Conservation (phyloP, 2,113 vertebrate genomes). For the Trichechus manatus region DNA sequence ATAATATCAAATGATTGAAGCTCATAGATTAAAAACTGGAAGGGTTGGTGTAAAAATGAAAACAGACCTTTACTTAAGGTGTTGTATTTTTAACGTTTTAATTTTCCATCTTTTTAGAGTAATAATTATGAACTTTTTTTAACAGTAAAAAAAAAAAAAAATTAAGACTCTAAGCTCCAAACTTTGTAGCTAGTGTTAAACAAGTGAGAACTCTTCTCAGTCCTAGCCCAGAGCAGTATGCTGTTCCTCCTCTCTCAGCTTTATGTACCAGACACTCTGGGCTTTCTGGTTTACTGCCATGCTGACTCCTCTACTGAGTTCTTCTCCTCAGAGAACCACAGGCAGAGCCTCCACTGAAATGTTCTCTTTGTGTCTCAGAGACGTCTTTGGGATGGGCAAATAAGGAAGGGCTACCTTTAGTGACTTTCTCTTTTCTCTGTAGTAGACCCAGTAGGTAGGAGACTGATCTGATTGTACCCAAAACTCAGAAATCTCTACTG, state of each 20-base stretch:
- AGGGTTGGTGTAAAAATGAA: background rate
- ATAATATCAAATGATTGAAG: background rate
- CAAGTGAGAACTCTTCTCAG: background rate
- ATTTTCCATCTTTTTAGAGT: background rate
- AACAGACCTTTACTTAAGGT: background rate
- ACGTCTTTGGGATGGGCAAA: background rate
- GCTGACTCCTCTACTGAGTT: background rate
- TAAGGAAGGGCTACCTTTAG: background rate
- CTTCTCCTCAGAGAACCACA: background rate
- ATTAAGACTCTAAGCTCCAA: background rate
- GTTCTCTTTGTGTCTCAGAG: background rate
- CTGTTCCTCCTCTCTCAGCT: background rate
- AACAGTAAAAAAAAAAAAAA: background rate
- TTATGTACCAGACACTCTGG: too few relatives aligned
- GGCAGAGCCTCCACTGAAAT: background rate
- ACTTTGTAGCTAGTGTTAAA: background rate
- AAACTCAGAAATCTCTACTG: too few relatives aligned
- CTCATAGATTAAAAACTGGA: background rate
- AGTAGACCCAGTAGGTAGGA: background rate
- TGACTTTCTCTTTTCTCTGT: background rate
- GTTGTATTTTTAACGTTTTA: background rate
- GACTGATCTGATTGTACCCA: background rate
- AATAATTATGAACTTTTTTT: background rate
- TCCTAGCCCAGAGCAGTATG: background rate
- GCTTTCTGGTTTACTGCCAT: background rate